Evolutionary conservation across 2,113 vertebrate genomes (phyloP).

Genomic region (Callorhinus ursinus): DNA sequence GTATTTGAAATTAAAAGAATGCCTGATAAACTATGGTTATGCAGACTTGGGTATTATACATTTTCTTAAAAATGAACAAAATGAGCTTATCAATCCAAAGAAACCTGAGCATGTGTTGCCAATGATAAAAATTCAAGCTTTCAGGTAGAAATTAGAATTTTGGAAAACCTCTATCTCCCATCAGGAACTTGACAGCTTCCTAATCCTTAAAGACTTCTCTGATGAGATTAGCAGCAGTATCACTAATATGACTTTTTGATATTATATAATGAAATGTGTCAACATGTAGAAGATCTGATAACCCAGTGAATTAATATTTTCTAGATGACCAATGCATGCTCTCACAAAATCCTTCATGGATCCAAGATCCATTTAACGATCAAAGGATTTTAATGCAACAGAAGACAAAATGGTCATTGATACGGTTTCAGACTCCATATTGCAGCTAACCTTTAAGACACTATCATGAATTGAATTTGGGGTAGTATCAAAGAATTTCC

Average conservation of each 20-base stretch:
- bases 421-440: not conserved
- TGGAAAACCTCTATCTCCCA: slow-evolving; percentile 12
- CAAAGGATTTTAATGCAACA: not conserved
- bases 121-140: slow-evolving; percentile 48
- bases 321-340: not conserved
- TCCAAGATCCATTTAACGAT: slow-evolving; percentile 31
- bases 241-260: not conserved
- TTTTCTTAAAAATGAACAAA: slow-evolving; percentile 61
- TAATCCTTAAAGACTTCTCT: slow-evolving; percentile 7
- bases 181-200: not conserved
- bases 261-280: not conserved
- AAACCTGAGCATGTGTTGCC: slow-evolving; percentile 35
- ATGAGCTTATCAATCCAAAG: slow-evolving; percentile 32
- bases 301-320: slow-evolving; percentile 41
- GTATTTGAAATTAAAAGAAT: slow-evolving; percentile 48
- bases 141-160: slow-evolving; percentile 32
- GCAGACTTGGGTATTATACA: slow-evolving; percentile 10
- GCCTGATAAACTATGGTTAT: slow-evolving; percentile 30
- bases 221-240: not conserved
- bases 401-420: not conserved
- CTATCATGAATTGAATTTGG: not conserved
- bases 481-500: slow-evolving; percentile 22
- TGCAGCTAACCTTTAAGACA: not conserved
- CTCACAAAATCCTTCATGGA: slow-evolving; percentile 3
- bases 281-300: slow-evolving; percentile 40